Base-by-base conservation (phyloP, 2,113 vertebrate species). In the Thamnaconus septentrionalis region DNA sequence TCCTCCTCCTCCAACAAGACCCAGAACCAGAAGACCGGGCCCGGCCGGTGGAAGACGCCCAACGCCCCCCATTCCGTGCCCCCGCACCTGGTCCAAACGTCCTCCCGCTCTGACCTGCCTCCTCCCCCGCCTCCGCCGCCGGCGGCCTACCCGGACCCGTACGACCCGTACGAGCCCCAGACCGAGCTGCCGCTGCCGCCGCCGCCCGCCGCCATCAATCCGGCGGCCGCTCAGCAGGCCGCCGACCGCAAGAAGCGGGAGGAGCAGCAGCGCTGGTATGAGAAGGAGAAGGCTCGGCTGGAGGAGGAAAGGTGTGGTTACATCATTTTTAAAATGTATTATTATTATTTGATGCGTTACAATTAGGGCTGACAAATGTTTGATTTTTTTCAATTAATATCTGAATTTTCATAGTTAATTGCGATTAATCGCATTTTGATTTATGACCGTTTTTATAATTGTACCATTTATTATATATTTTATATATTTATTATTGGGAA, bases 241-340 rank as follows among this genome's bases (percentile, higher is more conserved):
- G 93, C 95, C 0, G 97, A 98, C 77, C 92, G 94, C 48, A 96
- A 93, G 79, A 98, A 98, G 57, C 86, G 97, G 1, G 96, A 99
- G 76, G 97, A 99, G 78, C 97, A 99, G 79, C 97, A 98, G 84
- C 92, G 96, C 64, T 98, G 97, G 97, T 98, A 99, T 73, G 97
- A 99, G 80, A 98, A 98, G 77, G 97, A 98, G 82, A 99, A 99
- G 49, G 97, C 97, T 0, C 94, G 96, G 3, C 91, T 99, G 64
- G 97, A 98, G 64, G 97, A 98, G 66, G 97, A 98, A 73, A 92
- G 88, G 88, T 90, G 61, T 3, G 71, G 47, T 48, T 48, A 11
- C 5, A 0, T 5, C 39, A 8, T 0, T 42, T 41, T 51, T 9
- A 31, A 31, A 31, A 31, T 31, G 1, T 31, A 31, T 31, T 31